Conservation (phyloP, 2,888 invertebrate genomes). For the Spisula solida region DNA sequence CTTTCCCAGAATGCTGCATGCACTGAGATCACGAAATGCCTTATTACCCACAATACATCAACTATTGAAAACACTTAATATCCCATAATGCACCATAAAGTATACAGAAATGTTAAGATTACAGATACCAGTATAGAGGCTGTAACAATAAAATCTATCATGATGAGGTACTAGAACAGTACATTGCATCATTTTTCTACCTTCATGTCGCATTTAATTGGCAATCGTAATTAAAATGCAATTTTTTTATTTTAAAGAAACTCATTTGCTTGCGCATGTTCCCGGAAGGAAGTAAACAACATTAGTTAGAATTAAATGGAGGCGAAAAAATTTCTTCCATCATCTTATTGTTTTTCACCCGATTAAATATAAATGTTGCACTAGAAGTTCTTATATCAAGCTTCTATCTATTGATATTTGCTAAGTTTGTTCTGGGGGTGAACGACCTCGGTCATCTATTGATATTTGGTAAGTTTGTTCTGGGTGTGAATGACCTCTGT, state of each 20-base stretch:
- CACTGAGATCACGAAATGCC: not conserved
- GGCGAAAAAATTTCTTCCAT: not conserved
- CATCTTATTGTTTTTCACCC: conserved; percentile 10
- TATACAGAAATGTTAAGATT: not conserved
- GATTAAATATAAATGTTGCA: not conserved
- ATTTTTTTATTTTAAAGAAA: conserved; percentile 1
- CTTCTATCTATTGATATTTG: not conserved
- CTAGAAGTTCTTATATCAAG: not conserved
- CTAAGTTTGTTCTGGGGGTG: not conserved
- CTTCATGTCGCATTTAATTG: not conserved
- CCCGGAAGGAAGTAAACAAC: not conserved
- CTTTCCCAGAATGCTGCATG: not conserved
- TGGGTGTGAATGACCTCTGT: not conserved
- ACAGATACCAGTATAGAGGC: not conserved
- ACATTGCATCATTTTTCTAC: not conserved
- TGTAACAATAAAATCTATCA: not conserved
- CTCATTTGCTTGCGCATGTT: not conserved
- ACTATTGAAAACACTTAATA: conserved; percentile 9
- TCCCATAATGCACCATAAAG: not conserved
- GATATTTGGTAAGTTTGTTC: not conserved
- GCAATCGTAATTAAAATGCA: not conserved
- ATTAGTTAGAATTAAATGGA: not conserved
- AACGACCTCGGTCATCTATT: not conserved
- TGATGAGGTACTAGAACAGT: not conserved
- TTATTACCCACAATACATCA: conserved; percentile 11